These are phyloP conservation scores for Ylistrum balloti DNA, from an alignment of 1,140 invertebrate species.

Conservation along the genomic window DNA sequence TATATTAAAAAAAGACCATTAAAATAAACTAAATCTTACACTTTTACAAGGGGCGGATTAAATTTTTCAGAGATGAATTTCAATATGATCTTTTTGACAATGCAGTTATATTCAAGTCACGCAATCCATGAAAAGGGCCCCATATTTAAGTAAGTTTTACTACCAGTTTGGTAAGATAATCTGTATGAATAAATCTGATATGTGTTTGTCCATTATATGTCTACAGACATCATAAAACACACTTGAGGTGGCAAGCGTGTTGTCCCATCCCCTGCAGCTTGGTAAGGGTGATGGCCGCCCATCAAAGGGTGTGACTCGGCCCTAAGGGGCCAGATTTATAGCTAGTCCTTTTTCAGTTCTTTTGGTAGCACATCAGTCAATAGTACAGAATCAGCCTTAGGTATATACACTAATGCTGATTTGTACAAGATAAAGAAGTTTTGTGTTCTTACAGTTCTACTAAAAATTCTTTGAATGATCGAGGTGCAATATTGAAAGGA, in stretches of 20 bases:
- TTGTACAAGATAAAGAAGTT: not conserved
- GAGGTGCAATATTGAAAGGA: not conserved
- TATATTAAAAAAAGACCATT: too few relatives aligned
- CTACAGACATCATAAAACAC: not conserved
- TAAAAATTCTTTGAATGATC: not conserved
- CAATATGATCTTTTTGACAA: slow-evolving; percentile 15
- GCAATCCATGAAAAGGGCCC: not conserved
- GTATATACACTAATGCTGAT: not conserved
- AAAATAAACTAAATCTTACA: not conserved
- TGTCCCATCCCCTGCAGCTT: not conserved
- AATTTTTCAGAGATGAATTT: not conserved
- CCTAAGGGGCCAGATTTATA: not conserved
- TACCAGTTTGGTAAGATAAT: not conserved
- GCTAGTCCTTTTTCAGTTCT: not conserved
- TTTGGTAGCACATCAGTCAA: not conserved
- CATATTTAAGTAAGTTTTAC: not conserved
- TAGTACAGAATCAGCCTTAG: not conserved
- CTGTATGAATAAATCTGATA: not conserved
- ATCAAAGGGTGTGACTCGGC: slow-evolving; percentile 23
- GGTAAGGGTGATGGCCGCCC: not conserved
- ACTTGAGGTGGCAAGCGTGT: not conserved
- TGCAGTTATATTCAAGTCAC: not conserved
- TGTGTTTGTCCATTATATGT: not conserved
- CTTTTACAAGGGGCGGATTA: not conserved
- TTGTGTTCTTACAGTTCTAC: not conserved